These are phyloP conservation scores for Aphodius granarius DNA, from an alignment of 2,888 invertebrate species.

Conservation along the genomic window DNA sequence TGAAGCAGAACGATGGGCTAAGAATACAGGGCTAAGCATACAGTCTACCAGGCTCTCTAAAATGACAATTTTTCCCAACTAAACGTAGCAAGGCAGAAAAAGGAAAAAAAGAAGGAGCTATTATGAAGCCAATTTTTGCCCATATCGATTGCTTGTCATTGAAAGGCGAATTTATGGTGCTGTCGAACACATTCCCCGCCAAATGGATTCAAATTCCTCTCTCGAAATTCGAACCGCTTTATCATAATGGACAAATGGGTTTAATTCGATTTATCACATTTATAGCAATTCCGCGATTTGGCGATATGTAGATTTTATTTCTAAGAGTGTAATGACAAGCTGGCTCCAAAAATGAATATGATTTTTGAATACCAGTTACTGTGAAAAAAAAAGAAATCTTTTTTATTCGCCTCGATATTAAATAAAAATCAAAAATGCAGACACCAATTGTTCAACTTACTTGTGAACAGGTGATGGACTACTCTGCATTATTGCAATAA, in stretches of 20 bases:
- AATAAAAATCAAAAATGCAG: no score
- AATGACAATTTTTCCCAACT: background rate
- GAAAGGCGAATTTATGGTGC: background rate
- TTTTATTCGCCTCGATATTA: no score
- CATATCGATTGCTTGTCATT: background rate
- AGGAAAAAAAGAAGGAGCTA: background rate
- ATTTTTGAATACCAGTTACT: no score
- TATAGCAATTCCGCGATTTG: no score
- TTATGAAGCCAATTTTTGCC: background rate
- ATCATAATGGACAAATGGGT: background rate
- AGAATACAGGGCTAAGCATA: background rate
- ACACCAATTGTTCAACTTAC: no score
- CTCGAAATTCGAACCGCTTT: background rate
- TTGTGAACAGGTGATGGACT: no score
- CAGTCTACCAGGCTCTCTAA: background rate
- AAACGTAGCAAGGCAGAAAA: background rate
- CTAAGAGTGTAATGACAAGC: background rate
- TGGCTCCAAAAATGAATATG: no score
- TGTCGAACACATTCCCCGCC: background rate
- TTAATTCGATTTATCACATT: background rate
- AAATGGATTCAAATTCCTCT: background rate
- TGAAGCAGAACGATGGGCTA: background rate
- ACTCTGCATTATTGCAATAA: no score
- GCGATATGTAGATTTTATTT: background rate
- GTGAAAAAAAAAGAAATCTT: no score